phyloP scores from a whole-genome alignment of 2,113 vertebrate species.

The Anguilla rostrata region DNA sequence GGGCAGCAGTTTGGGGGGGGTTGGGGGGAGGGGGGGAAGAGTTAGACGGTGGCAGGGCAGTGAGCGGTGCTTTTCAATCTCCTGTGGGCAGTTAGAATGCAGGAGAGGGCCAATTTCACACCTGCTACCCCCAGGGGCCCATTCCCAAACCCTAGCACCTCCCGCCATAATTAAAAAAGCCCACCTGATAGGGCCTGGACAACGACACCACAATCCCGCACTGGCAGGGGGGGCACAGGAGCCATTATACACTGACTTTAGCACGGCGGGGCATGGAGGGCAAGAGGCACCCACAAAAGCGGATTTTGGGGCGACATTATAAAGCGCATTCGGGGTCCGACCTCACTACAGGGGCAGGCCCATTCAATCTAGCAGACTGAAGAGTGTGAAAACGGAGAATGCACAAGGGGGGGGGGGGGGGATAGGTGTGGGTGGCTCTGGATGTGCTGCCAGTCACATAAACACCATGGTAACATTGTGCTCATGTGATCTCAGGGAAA shows the following conservation, averaged over 20 bases:
- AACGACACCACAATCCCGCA: slow-evolving; percentile 19
- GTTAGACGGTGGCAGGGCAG: background rate
- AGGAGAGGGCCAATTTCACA: background rate
- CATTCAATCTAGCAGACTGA: slow-evolving; percentile 4
- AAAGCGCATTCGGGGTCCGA: background rate
- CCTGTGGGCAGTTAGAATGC: background rate
- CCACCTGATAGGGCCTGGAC: slow-evolving; percentile 9
- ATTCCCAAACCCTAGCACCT: slow-evolving; percentile 21
- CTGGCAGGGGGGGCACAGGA: background rate
- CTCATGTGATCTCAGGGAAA: background rate
- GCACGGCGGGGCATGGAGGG: background rate
- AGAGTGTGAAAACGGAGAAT: background rate
- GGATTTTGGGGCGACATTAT: background rate
- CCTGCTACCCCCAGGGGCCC: background rate
- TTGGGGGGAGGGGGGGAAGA: background rate
- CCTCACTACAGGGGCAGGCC: too few species aligned
- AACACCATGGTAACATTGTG: background rate
- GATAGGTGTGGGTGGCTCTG: background rate
- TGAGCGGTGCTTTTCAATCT: background rate
- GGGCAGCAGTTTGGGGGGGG: background rate
- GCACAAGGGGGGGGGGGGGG: too few species aligned
- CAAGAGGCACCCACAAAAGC: background rate
- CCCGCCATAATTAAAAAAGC: slow-evolving; percentile 31
- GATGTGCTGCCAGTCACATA: background rate
- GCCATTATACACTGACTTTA: slow-evolving; percentile 29